A percentile compares a stretch with the other conserved stretches of the same genome.
Evolutionary conservation across 2,888 invertebrate species (phyloP).

Genomic region (Leptopilina syphax): DNA sequence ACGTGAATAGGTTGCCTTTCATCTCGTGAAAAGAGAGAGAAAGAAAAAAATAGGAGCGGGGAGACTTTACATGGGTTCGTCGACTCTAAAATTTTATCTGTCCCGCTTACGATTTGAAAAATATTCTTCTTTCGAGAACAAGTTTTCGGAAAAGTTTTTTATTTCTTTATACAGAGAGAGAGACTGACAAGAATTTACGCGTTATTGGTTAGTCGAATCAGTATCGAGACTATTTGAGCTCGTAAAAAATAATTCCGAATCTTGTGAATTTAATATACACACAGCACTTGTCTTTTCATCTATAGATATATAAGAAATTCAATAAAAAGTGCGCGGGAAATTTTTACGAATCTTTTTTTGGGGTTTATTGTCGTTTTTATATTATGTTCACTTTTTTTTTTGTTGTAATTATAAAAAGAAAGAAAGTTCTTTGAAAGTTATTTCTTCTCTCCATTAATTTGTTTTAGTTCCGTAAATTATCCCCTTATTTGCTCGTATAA

Average conservation of each 20-base stretch:
- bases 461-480: neutral
- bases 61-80: slow-evolving; percentile 50
- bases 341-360: too few relatives aligned
- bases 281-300: neutral
- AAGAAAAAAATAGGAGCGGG: slow-evolving; percentile 27
- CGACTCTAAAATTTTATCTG: slow-evolving; percentile 73
- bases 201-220: slow-evolving; percentile 46
- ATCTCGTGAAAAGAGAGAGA: slow-evolving; percentile 6
- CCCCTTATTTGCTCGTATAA: slow-evolving; percentile 8
- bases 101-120: slow-evolving; percentile 50
- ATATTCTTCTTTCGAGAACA: slow-evolving; percentile 46
- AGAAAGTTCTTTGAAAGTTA: neutral
- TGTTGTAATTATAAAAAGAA: neutral
- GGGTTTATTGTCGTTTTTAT: too few relatives aligned
- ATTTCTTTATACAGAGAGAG: slow-evolving; percentile 46
- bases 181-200: slow-evolving; percentile 32
- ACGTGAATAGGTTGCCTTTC: slow-evolving; percentile 68
- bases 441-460: neutral
- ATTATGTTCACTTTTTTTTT: too few relatives aligned
- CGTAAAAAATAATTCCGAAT: slow-evolving; percentile 52
- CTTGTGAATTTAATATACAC: neutral
- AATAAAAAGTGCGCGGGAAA: too few relatives aligned
- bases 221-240: slow-evolving; percentile 35
- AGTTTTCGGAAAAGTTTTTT: slow-evolving; percentile 59
- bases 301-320: neutral